A percentile compares a stretch with the other conserved stretches of the same genome.
Evolutionary conservation across 2,797 vertebrate genomes (phyloP).

Genomic region (Poecilia gillii): DNA sequence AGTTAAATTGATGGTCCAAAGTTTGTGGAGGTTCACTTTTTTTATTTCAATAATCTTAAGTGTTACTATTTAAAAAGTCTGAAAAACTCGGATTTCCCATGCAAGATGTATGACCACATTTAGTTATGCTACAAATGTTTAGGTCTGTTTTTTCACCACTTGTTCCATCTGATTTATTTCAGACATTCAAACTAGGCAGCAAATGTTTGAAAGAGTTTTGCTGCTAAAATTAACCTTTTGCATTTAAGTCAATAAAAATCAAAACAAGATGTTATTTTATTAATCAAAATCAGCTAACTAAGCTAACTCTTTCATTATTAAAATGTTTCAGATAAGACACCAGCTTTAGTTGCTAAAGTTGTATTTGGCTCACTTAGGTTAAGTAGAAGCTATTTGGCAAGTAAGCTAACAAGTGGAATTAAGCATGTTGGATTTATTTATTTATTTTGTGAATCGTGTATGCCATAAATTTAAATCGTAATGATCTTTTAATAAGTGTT

Average conservation of each 20-base stretch:
- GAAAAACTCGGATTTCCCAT: not conserved
- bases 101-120: not conserved
- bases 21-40: not conserved
- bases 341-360: not conserved
- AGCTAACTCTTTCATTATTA: not conserved
- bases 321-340: not conserved
- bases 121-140: not conserved
- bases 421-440: not conserved
- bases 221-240: not conserved
- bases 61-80: not conserved
- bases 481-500: not conserved
- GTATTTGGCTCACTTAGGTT: not conserved
- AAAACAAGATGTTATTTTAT: not conserved
- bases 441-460: not conserved
- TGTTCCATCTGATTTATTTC: not conserved
- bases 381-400: not conserved
- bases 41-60: not conserved
- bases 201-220: not conserved
- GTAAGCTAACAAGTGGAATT: not conserved
- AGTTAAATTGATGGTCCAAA: not conserved
- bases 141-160: not conserved
- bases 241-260: not conserved
- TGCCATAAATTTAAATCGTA: not conserved
- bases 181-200: not conserved
- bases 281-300: not conserved